Conservation (phyloP, 2,113 vertebrate species). For the Epinephelus moara region DNA sequence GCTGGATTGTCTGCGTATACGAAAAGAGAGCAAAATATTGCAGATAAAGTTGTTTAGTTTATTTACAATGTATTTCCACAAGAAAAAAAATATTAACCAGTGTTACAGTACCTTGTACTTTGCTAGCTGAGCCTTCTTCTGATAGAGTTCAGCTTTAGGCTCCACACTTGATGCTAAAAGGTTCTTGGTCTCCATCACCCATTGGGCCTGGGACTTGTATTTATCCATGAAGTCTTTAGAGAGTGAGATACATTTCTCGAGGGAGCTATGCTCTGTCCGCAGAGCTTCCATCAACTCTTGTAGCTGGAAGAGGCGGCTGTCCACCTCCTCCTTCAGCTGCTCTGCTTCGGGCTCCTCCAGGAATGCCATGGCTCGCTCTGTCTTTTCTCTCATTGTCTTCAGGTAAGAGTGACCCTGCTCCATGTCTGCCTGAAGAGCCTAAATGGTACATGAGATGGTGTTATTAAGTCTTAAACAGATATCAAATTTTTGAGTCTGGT, state of each 20-base stretch:
- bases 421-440: constrained; percentile 89
- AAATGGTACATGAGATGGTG: constrained; percentile 1
- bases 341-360: constrained; percentile 88
- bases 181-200: constrained; percentile 88
- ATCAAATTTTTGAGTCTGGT: background rate
- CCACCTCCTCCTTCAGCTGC: constrained; percentile 87
- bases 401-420: constrained; percentile 92
- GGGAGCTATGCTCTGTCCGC: constrained; percentile 86
- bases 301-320: constrained; percentile 82
- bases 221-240: constrained; percentile 97
- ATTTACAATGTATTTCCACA: background rate
- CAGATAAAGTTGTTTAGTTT: background rate
- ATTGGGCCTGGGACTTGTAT: constrained; percentile 89
- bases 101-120: constrained; percentile 93
- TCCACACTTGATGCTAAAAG: constrained; percentile 86
- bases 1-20: constrained; percentile 90
- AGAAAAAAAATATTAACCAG: background rate
- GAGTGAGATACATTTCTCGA: constrained; percentile 91
- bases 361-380: constrained; percentile 86
- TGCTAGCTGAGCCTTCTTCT: constrained; percentile 96
- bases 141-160: constrained; percentile 95
- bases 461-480: background rate
- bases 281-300: constrained; percentile 88
- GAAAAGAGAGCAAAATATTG: constrained; percentile 1
- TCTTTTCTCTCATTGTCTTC: constrained; percentile 92